Percentiles rank a stretch among this genome's conserved stretches.
Evolutionary conservation across 1,140 invertebrate genomes (phyloP).

Genomic region (Drosophila paulistorum): DNA sequence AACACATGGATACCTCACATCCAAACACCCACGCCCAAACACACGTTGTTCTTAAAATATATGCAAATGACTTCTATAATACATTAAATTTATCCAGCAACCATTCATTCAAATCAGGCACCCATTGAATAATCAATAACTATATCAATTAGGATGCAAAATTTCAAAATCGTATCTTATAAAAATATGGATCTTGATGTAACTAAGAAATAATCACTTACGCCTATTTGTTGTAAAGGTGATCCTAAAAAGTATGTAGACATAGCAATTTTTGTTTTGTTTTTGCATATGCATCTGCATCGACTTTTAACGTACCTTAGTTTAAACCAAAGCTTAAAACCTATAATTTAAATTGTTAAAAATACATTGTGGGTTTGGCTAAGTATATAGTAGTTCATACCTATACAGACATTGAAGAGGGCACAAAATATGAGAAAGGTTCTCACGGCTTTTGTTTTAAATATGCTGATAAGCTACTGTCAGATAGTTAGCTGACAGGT

Average conservation of each 20-base stretch:
- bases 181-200: too few relatives aligned
- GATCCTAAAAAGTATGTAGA: too few relatives aligned
- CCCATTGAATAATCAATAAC: background rate
- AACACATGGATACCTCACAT: background rate
- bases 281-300: too few relatives aligned
- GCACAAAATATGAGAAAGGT: background rate
- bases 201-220: too few relatives aligned
- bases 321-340: background rate
- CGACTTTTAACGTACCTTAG: too few relatives aligned
- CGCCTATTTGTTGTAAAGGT: too few relatives aligned
- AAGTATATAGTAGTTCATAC: background rate
- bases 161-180: too few relatives aligned
- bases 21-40: background rate
- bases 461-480: background rate
- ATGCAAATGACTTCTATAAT: conserved; percentile 38
- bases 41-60: conserved; percentile 4
- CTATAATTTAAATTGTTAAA: background rate
- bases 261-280: too few relatives aligned
- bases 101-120: background rate
- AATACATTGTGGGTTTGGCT: background rate
- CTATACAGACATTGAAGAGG: too few relatives aligned
- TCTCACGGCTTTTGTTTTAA: background rate
- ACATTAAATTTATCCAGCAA: background rate
- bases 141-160: background rate
- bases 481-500: background rate